phyloP scores from a whole-genome alignment of 1,140 invertebrate genomes.

The Bombus superbus region DNA sequence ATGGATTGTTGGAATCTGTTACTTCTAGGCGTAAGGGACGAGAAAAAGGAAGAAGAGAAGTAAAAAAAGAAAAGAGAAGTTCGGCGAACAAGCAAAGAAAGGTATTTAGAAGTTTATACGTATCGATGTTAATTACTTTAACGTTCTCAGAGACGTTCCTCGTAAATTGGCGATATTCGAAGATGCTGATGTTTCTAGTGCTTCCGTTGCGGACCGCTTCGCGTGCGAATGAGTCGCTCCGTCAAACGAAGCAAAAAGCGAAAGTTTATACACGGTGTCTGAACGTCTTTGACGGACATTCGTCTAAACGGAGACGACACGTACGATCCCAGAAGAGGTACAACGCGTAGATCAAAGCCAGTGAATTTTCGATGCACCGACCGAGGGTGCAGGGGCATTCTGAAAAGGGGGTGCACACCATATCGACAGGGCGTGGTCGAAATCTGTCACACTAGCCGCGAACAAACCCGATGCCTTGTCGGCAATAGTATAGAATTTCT shows the following conservation, averaged over 20 bases:
- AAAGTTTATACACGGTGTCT: not conserved
- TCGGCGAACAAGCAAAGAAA: not conserved
- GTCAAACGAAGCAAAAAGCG: not conserved
- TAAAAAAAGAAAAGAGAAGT: not conserved
- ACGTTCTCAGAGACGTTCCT: not conserved
- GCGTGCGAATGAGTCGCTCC: not conserved
- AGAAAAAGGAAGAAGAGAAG: not conserved
- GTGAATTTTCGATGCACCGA: constrained; percentile 56
- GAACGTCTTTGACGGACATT: constrained; percentile 29
- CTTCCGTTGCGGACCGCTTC: not conserved
- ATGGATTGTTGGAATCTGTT: not conserved
- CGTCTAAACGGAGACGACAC: constrained; percentile 26
- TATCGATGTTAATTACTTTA: not conserved
- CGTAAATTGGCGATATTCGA: not conserved
- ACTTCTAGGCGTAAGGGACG: no score
- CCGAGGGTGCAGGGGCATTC: constrained; percentile 50
- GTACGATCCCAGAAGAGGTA: constrained; percentile 41
- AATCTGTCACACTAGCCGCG: constrained; percentile 82
- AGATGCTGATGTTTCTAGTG: not conserved
- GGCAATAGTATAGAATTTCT: constrained; percentile 49
- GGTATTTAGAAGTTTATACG: not conserved
- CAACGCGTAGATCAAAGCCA: constrained; percentile 57
- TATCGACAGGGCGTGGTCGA: constrained; percentile 82
- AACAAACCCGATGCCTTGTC: constrained; percentile 74
- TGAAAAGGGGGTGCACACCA: constrained; percentile 70